Conservation (phyloP, 1,140 invertebrate genomes). For the Diorhabda elongata region DNA sequence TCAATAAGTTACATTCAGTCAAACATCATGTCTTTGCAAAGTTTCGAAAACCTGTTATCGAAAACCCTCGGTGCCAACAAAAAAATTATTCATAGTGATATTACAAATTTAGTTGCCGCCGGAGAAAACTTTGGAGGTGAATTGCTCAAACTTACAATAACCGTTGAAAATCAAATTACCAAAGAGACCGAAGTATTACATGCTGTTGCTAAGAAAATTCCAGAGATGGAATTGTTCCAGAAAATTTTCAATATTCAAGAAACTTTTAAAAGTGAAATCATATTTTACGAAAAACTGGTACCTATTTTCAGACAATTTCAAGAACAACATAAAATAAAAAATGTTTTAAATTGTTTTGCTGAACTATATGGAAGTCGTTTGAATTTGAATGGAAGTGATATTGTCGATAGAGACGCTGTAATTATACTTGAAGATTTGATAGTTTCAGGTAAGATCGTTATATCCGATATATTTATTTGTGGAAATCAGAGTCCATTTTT, state of each 20-base stretch:
- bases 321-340: background rate
- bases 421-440: conserved; percentile 24
- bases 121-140: conserved; percentile 20
- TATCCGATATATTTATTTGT: no score
- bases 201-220: conserved; percentile 32
- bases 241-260: conserved; percentile 45
- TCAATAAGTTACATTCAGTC: no score
- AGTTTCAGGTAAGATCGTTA: conserved; percentile 27
- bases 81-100: background rate
- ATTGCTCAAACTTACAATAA: conserved; percentile 12
- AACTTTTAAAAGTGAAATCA: conserved; percentile 46
- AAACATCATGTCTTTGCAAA: background rate
- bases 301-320: conserved; percentile 13
- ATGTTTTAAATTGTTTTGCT: conserved; percentile 20
- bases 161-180: background rate
- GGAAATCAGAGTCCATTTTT: no score
- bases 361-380: conserved; percentile 19
- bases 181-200: conserved; percentile 4
- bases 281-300: conserved; percentile 16
- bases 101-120: conserved; percentile 6
- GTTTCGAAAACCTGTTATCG: background rate
- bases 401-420: conserved; percentile 15
- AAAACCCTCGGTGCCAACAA: background rate
- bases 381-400: conserved; percentile 10
- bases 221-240: conserved; percentile 42